These are phyloP conservation scores for Hoplostethus mediterraneus DNA, from an alignment of 2,797 vertebrate species.

Conservation along the genomic window DNA sequence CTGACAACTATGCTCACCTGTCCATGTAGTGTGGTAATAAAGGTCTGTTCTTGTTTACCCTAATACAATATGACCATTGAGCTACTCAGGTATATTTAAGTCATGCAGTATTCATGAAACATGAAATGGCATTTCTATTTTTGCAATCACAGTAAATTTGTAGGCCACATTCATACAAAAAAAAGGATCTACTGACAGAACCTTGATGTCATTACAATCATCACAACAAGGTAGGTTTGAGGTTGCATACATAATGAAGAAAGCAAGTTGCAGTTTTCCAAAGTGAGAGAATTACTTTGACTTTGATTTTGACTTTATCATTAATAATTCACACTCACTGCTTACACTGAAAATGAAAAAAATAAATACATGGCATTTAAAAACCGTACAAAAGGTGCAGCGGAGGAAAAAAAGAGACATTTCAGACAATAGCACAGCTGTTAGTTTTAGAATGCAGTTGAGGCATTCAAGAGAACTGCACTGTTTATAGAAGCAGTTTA, in stretches of 20 bases:
- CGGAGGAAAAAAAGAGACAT: not conserved
- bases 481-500: conserved; percentile 1
- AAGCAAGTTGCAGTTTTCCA: conserved; percentile 11
- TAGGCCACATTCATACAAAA: conserved; percentile 11
- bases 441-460: conserved; percentile 1
- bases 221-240: conserved; percentile 16
- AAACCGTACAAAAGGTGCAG: conserved; percentile 10
- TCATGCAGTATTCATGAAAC: conserved; percentile 30
- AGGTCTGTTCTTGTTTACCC: not conserved
- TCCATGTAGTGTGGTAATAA: not conserved
- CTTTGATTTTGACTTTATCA: conserved; percentile 25
- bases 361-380: not conserved
- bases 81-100: conserved; percentile 14
- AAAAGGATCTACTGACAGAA: not conserved
- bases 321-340: not conserved
- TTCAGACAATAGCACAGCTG: conserved; percentile 30
- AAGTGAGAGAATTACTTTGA: conserved; percentile 24
- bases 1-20: conserved; percentile 1
- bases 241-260: conserved; percentile 27
- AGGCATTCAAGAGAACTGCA: conserved; percentile 22
- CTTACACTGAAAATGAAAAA: conserved; percentile 2
- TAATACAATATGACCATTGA: conserved; percentile 18
- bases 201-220: conserved; percentile 26
- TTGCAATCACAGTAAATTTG: conserved; percentile 26
- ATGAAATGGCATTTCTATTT: conserved; percentile 40